Evolutionary conservation across 2,113 vertebrate genomes (phyloP), one percentile per base, ranked within the genome.

Genomic region (Brevimyrus niger): DNA sequence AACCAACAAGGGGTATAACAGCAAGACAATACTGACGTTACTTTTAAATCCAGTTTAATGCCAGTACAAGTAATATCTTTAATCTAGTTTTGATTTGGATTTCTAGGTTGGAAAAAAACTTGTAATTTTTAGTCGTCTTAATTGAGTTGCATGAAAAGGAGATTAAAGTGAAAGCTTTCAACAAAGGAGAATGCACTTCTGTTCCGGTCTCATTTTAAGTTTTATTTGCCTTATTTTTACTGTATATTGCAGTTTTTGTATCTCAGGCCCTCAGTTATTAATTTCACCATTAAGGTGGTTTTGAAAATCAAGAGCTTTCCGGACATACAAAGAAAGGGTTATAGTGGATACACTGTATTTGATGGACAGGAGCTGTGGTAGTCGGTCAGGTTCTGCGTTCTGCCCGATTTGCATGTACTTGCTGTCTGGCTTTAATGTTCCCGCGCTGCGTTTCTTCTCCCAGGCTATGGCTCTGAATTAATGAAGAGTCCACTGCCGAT

Each of bases 361-460:
- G 73, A 51, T 19, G 87, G 65, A 15, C 65, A 73, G 44, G 44
- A 76, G 48, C 83, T 11, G 44, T 5, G 44, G 83, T n/a, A 15
- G n/a, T 23, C n/a, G 11, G 83, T 2, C 83, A 6, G 46, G 38
- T 46, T 86, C 47, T 86, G 83, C 46, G 10, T 86, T 86, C 83
- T 50, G n/a, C 83, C 11, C 46, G n/a, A 47, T 86, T 86, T 86
- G 83, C 83, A 86, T 86, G 44, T 86, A 86, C 44, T 86, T 86
- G n/a, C 44, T 86, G n/a, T 47, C 47, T 50, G 47, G 83, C 83
- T 86, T 86, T 86, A 86, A 86, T 86, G 83, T 86, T 86, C 83
- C 44, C n/a, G 47, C 47, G 23, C 47, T 48, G 83, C n/a, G 44
- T 31, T 86, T 23, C 83, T 86, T 15, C 83, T 86, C 83, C 50